These are phyloP conservation scores for Rhyacophila brunnea DNA, from an alignment of 1,140 invertebrate species.

Conservation along the genomic window DNA sequence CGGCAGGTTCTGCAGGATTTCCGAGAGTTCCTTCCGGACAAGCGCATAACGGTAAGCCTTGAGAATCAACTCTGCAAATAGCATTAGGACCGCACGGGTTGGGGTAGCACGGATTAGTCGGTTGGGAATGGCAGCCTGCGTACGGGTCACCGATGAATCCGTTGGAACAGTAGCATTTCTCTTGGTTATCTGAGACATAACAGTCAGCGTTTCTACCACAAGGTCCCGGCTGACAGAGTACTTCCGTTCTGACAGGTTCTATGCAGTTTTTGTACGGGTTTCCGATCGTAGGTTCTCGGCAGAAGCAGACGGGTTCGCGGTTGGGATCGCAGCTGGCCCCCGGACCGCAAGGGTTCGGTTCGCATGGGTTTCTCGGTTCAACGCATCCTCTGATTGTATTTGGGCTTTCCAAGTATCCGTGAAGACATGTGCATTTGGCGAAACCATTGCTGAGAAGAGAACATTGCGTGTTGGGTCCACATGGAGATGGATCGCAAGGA, in stretches of 20 bases:
- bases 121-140: constrained; percentile 64
- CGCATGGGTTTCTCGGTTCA: constrained; percentile 73
- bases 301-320: constrained; percentile 75
- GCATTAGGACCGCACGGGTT: constrained; percentile 79
- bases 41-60: constrained; percentile 69
- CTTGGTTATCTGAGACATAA: constrained; percentile 70
- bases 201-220: constrained; percentile 80
- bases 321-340: constrained; percentile 78
- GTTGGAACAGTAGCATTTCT: constrained; percentile 76
- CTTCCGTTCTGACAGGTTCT: constrained; percentile 55
- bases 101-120: constrained; percentile 64
- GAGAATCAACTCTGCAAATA: constrained; percentile 63
- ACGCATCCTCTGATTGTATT: constrained; percentile 84
- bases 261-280: constrained; percentile 76
- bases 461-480: constrained; percentile 86
- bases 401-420: constrained; percentile 80
- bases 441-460: constrained; percentile 77
- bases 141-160: constrained; percentile 79
- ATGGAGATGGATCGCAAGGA: constrained; percentile 82
- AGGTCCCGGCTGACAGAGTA: constrained; percentile 72
- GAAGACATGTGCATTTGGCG: constrained; percentile 82
- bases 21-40: constrained; percentile 75
- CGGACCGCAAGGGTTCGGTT: constrained; percentile 77
- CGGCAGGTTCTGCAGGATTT: constrained; percentile 67
- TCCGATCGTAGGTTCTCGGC: constrained; percentile 70